phyloP scores from a whole-genome alignment of 2,797 vertebrate species.

The Pteronotus mesoamericanus region DNA sequence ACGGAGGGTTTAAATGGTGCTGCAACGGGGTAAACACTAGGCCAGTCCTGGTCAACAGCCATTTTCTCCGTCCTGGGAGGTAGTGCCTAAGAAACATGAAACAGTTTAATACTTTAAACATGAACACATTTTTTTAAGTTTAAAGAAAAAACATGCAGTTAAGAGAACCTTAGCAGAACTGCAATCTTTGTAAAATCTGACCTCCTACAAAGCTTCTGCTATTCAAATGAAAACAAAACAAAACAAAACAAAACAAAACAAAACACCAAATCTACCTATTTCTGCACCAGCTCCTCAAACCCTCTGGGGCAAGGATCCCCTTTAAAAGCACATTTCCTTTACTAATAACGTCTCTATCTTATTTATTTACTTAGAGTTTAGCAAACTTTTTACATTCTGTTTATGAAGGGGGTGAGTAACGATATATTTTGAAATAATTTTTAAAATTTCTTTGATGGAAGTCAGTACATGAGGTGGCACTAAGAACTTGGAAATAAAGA shows the following conservation, averaged over 20 bases:
- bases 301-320: neutral
- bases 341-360: neutral
- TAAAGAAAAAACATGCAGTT: neutral
- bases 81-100: slow-evolving; percentile 74
- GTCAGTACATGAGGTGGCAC: neutral
- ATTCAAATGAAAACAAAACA: neutral
- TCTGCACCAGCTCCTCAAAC: neutral
- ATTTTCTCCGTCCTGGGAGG: slow-evolving; percentile 89
- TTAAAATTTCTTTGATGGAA: neutral
- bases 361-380: neutral
- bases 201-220: neutral
- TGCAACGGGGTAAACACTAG: slow-evolving; percentile 91
- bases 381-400: neutral
- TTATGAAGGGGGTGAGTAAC: neutral
- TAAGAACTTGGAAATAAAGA: neutral
- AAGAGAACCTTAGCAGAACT: neutral
- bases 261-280: neutral
- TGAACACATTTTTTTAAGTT: neutral
- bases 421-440: neutral
- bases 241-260: neutral
- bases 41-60: slow-evolving; percentile 94
- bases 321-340: neutral
- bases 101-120: neutral
- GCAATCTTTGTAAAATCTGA: neutral
- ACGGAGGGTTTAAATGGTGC: slow-evolving; percentile 85